Evolutionary conservation across 2,113 vertebrate species (phyloP), one percentile per base, ranked within the genome.

Genomic region (Platycercus adscitus): DNA sequence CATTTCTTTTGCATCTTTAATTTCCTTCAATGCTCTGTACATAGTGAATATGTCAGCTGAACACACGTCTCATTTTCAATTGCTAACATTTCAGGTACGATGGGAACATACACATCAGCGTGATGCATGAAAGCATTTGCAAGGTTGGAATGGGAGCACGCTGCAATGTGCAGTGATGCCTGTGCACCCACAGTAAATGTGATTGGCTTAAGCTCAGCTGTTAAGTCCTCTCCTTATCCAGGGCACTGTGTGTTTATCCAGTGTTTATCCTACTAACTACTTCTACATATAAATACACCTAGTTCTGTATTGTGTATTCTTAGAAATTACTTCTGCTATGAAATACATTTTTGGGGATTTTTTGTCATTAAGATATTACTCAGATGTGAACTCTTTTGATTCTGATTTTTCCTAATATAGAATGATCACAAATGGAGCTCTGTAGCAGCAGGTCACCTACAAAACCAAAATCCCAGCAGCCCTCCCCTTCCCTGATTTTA

Each of bases 1-100:
- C 91, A 88, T 31, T 95, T 83, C 77, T 91, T 83, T 93, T 93
- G n/a, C 88, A 93, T 94, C 65, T 91, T 72, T 88, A 72, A 94
- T 85, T 94, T 96, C 83, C 96, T 58, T 78, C 81, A 93, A 44
- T 89, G 85, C 44, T 89, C 94, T 33, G 73, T 91, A 83, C 72
- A 63, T 33, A 1, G 24, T 23, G 44, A 49, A 17, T 58, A n/a
- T 70, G 85, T 93, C 89, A 80, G 1, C 61, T 47, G 69, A 86
- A 68, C 82, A 91, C 83, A 90, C 53, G 19, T 68, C 80, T 88
- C 82, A 39, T 78, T 93, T 96, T 84, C 95, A 84, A 1, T 23
- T 72, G 86, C 73, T 43, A 82, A 17, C 50, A 24, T 86, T 76
- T 68, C 70, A 87, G 76, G 86, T 83, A 56, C 8, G 33, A 13